Percentiles rank a stretch among this genome's conserved stretches.
Evolutionary conservation across 1,140 invertebrate species (phyloP).

Genomic region (Drosophila melanica): DNA sequence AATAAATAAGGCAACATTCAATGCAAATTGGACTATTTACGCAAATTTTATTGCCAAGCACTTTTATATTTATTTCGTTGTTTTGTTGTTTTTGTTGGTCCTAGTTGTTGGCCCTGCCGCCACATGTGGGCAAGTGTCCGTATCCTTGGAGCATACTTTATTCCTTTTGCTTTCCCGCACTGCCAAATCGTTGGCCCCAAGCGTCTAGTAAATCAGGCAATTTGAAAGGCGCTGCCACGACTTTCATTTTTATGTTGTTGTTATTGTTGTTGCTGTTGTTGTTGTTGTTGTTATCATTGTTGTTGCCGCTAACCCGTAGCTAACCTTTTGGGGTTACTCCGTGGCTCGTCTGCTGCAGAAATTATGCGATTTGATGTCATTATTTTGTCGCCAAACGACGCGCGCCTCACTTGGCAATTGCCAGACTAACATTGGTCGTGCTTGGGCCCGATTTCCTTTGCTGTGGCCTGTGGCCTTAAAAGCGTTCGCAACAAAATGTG

Average conservation of each 20-base stretch:
- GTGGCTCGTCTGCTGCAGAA: slow-evolving; percentile 35
- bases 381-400: slow-evolving; percentile 77
- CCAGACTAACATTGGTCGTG: slow-evolving; percentile 17
- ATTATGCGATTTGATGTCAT: slow-evolving; percentile 80
- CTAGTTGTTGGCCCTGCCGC: slow-evolving; percentile 40
- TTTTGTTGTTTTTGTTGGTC: slow-evolving; percentile 53
- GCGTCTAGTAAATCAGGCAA: slow-evolving; percentile 77
- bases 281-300: slow-evolving; percentile 21
- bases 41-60: slow-evolving; percentile 80
- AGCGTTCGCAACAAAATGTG: slow-evolving; percentile 58
- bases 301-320: slow-evolving; percentile 15
- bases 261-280: slow-evolving; percentile 28
- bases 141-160: slow-evolving; percentile 49
- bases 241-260: slow-evolving; percentile 48
- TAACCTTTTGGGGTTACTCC: slow-evolving; percentile 55
- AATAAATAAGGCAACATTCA: slow-evolving; percentile 79
- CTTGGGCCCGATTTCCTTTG: slow-evolving; percentile 23
- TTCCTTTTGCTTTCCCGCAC: slow-evolving; percentile 1
- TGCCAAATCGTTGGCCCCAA: slow-evolving; percentile 46
- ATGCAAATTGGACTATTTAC: slow-evolving; percentile 82
- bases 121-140: slow-evolving; percentile 39
- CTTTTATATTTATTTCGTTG: slow-evolving; percentile 77
- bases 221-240: slow-evolving; percentile 56
- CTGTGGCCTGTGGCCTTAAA: slow-evolving; percentile 18
- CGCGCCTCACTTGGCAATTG: slow-evolving; percentile 62